Evolutionary conservation across 2,113 vertebrate species (phyloP).

Genomic region (Neodontobutis hainanensis): DNA sequence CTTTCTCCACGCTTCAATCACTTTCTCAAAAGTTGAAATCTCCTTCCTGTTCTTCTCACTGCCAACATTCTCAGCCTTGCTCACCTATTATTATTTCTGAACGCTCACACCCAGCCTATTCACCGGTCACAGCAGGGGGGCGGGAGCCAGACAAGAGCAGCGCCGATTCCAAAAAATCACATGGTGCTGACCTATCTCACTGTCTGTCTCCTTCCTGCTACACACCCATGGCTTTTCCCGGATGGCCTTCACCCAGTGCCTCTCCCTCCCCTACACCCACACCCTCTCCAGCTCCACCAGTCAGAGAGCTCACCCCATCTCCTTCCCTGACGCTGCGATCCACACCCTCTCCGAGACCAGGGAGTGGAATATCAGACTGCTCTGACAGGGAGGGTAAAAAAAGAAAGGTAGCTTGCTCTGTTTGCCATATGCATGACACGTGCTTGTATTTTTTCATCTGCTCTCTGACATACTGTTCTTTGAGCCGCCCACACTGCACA

Average conservation of each 20-base stretch:
- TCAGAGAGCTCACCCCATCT: slow-evolving; percentile 67
- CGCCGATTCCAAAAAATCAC: slow-evolving; percentile 23
- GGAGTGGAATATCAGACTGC: slow-evolving; percentile 72
- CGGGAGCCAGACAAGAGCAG: slow-evolving; percentile 9
- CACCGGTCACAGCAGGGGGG: slow-evolving; percentile 13
- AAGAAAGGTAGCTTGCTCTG: slow-evolving; percentile 75
- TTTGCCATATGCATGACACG: slow-evolving; percentile 53
- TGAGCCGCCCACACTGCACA: neutral
- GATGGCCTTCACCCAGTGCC: slow-evolving; percentile 48
- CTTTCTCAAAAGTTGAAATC: slow-evolving; percentile 59
- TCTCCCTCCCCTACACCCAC: slow-evolving; percentile 62
- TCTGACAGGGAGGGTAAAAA: slow-evolving; percentile 75
- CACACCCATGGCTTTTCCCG: slow-evolving; percentile 44
- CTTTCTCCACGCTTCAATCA: slow-evolving; percentile 48
- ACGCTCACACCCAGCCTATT: neutral
- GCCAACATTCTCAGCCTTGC: slow-evolving; percentile 19
- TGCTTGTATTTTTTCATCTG: slow-evolving; percentile 41
- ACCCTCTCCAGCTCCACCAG: slow-evolving; percentile 62
- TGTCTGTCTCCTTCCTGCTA: slow-evolving; percentile 64
- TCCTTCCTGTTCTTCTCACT: slow-evolving; percentile 12
- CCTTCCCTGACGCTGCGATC: slow-evolving; percentile 69
- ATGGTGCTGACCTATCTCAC: slow-evolving; percentile 43
- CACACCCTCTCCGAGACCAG: slow-evolving; percentile 69
- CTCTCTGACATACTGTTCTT: slow-evolving; percentile 31
- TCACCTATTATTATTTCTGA: neutral